Evolutionary conservation across 2,888 invertebrate genomes (phyloP).

Genomic region (Cylindroiulus punctatus): DNA sequence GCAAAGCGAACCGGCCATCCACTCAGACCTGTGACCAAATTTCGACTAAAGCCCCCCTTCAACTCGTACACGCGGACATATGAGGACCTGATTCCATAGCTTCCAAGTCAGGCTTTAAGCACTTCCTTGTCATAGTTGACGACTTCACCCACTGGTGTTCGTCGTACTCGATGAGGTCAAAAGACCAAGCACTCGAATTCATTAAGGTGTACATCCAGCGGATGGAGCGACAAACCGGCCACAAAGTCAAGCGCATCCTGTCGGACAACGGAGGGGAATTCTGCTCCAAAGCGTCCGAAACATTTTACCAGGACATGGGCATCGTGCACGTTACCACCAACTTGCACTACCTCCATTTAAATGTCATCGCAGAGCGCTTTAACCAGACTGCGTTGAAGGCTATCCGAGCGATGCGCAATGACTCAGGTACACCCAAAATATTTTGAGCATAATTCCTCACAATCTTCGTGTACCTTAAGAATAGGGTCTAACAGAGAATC

Average conservation of each 20-base stretch:
- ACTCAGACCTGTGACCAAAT: background rate
- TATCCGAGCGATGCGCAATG: background rate
- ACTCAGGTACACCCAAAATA: background rate
- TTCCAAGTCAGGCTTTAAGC: too few relatives aligned
- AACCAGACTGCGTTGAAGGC: background rate
- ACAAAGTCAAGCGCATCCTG: background rate
- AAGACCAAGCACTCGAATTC: background rate
- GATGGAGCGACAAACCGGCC: background rate
- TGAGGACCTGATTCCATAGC: background rate
- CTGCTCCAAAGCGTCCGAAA: background rate
- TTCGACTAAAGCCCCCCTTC: background rate
- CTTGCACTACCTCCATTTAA: background rate
- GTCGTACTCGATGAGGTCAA: background rate
- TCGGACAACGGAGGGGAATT: constrained; percentile 1
- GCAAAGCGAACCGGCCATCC: background rate
- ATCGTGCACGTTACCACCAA: background rate
- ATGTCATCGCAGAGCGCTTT: background rate
- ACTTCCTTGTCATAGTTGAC: background rate
- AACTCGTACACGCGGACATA: background rate
- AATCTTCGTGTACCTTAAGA: background rate
- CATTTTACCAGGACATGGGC: background rate
- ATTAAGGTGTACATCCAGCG: background rate
- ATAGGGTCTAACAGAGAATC: background rate
- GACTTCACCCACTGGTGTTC: background rate
- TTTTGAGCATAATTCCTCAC: background rate